Evolutionary conservation across 1,140 invertebrate species (phyloP).

Genomic region (Cydia pomonella): DNA sequence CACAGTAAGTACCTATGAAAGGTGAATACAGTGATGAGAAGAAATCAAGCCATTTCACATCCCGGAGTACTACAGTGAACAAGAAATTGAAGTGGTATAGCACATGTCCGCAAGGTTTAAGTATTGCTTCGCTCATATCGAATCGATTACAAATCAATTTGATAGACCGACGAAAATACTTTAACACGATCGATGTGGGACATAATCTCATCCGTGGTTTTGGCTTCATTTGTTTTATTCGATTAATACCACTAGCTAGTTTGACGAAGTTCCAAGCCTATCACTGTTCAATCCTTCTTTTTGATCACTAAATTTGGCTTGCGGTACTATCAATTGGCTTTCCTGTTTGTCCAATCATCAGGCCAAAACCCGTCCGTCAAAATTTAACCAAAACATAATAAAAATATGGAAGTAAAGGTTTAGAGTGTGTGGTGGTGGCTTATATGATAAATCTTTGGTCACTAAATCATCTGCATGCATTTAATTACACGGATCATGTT

Average conservation of each 20-base stretch:
- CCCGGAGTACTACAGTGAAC: background rate
- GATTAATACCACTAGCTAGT: conserved; percentile 75
- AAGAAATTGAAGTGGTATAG: background rate
- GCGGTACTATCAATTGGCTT: conserved; percentile 80
- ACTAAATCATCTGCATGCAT: conserved; percentile 76
- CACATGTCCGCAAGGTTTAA: conserved; percentile 33
- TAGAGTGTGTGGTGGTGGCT: conserved; percentile 81
- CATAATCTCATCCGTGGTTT: conserved; percentile 76
- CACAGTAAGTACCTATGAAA: background rate
- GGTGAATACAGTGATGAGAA: no score
- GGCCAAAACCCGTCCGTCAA: conserved; percentile 63
- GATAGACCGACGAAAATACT: background rate
- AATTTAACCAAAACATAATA: conserved; percentile 70
- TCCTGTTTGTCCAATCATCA: conserved; percentile 45
- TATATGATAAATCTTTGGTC: conserved; percentile 60
- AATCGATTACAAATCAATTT: conserved; percentile 32
- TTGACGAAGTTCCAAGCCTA: conserved; percentile 75
- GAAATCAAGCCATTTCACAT: background rate
- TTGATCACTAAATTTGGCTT: conserved; percentile 76
- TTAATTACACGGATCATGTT: conserved; percentile 67
- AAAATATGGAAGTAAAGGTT: conserved; percentile 76
- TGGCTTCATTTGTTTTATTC: conserved; percentile 76
- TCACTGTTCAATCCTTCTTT: conserved; percentile 76
- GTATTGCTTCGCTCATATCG: conserved; percentile 33
- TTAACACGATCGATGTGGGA: conserved; percentile 41